These are phyloP conservation scores for Polietes domitor DNA, from an alignment of 2,888 invertebrate genomes.

Conservation along the genomic window DNA sequence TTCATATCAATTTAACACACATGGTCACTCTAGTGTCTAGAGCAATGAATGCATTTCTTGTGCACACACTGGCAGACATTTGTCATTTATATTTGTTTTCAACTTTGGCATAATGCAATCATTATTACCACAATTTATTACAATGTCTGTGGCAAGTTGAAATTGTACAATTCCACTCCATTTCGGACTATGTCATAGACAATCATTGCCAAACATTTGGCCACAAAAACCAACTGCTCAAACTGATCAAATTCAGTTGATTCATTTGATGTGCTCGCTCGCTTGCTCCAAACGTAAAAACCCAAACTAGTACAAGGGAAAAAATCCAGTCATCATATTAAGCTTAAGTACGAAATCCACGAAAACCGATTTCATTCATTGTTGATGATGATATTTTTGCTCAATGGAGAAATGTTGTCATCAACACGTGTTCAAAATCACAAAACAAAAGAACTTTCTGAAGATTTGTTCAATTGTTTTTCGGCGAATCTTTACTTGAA, in stretches of 20 bases:
- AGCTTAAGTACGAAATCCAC: background rate
- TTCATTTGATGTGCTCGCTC: too few relatives aligned
- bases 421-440: conserved; percentile 62
- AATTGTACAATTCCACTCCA: background rate
- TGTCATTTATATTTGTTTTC: too few relatives aligned
- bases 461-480: conserved; percentile 35
- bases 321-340: background rate
- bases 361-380: conserved; percentile 1
- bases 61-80: too few relatives aligned
- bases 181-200: background rate
- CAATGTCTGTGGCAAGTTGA: background rate
- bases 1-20: too few relatives aligned
- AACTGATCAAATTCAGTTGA: background rate
- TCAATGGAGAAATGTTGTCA: conserved; percentile 53
- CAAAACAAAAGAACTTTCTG: conserved; percentile 51
- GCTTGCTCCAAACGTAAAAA: too few relatives aligned
- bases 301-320: too few relatives aligned
- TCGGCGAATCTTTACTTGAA: conserved; percentile 3
- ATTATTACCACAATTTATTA: too few relatives aligned
- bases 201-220: background rate
- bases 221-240: background rate
- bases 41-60: too few relatives aligned
- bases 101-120: too few relatives aligned
- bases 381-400: conserved; percentile 3
- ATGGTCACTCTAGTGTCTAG: too few relatives aligned